phyloP scores from a whole-genome alignment of 2,113 vertebrate species.

The Ptyas mucosa region DNA sequence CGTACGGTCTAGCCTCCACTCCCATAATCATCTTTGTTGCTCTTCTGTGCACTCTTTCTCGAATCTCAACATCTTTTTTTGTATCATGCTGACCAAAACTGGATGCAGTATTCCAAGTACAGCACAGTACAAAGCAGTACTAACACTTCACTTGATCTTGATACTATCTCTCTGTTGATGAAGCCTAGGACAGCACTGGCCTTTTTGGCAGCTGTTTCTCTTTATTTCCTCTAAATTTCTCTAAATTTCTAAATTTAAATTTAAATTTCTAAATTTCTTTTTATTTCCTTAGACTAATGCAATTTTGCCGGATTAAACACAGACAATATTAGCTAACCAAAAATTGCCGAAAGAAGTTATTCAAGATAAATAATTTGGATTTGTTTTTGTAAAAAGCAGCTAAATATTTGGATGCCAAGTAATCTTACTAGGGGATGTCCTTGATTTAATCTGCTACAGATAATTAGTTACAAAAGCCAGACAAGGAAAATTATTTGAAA shows the following conservation, averaged over 20 bases:
- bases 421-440: not conserved
- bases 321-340: not conserved
- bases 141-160: not conserved
- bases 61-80: not conserved
- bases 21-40: not conserved
- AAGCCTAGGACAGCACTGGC: not conserved
- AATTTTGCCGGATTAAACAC: not conserved
- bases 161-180: not conserved
- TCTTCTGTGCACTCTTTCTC: not conserved
- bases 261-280: not conserved
- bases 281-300: not conserved
- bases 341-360: not conserved
- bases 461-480: not conserved
- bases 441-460: not conserved
- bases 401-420: not conserved
- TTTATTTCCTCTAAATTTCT: not conserved
- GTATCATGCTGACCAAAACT: not conserved
- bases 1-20: not conserved
- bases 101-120: not conserved
- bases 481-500: not conserved
- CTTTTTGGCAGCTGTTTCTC: not conserved
- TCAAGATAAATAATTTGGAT: not conserved
- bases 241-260: too few relatives aligned
- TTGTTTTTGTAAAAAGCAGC: not conserved
- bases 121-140: not conserved